Evolutionary conservation across 2,797 vertebrate species (phyloP), one percentile per base, ranked within the genome.

Genomic region (Xenops minutus): DNA sequence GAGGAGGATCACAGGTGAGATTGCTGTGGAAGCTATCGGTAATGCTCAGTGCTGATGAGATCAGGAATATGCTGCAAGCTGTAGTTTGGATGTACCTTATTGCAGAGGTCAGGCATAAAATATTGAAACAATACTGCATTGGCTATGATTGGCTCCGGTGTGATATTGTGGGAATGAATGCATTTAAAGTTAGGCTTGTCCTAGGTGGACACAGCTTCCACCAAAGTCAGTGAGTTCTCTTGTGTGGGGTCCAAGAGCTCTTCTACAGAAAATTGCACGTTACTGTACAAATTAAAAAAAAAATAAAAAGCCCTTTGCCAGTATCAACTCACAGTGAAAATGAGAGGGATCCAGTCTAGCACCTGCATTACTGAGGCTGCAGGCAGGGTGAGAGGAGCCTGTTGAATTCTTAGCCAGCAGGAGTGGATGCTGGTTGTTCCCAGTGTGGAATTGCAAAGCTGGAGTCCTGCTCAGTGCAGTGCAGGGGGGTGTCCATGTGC

Each of bases 91-190:
- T 66, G 19, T 36, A 9, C 30, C 17, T 66, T 51, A 34, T 26
- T 43, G 59, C 69, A 73, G 81, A 75, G 41, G 34, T 75, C 44
- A 14, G 41, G 41, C 10, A 2, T 27, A 11, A 44, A 41, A 7
- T 4, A 10, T 18, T 43, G 75, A 64, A 59, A 32, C 19, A 14
- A 2, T 34, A 4, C 26, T 67, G 37, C 20, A 3, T 20, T 37
- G 49, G 18, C 56, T 36, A 0, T 0, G 0, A 12, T 8, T 36
- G 54, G 29, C 56, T 66, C 41, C 2, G 5, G 6, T 37, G 24
- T n/a, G 30, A 30, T 44, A 4, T 4, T 58, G 48, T 36, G 32
- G 32, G 20, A 59, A 56, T 29, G 62, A 72, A 9, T 30, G 32
- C 9, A 4, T 52, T 77, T 68, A 55, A 36, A 73, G 26, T 69